phyloP scores from a whole-genome alignment of 2,113 vertebrate species.

The Lagopus muta region DNA sequence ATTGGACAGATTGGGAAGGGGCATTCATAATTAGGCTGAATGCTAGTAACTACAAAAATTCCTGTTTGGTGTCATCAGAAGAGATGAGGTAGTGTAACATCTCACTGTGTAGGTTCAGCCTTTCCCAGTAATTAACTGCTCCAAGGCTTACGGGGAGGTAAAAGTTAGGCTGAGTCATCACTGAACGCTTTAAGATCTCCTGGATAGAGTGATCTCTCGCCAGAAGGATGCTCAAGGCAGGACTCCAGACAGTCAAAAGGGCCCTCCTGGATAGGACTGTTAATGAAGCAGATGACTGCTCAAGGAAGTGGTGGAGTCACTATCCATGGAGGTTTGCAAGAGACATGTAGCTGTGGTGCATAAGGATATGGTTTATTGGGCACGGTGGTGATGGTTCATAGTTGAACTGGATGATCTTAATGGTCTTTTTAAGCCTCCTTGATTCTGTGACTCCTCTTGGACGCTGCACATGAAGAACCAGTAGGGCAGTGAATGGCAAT shows the following conservation, averaged over 20 bases:
- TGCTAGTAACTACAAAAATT: neutral
- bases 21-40: neutral
- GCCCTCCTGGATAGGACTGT: neutral
- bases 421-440: no score
- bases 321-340: no score
- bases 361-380: no score
- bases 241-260: neutral
- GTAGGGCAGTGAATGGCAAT: neutral
- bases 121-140: conserved; percentile 34
- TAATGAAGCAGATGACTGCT: neutral
- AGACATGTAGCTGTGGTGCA: no score
- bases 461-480: neutral
- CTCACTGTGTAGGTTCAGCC: conserved; percentile 6
- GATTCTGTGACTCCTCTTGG: neutral
- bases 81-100: neutral
- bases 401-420: no score
- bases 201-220: conserved; percentile 3
- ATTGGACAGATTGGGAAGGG: neutral
- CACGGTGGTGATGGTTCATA: no score
- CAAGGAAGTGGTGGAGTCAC: no score
- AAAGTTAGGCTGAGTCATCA: conserved; percentile 35
- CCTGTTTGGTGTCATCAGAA: neutral
- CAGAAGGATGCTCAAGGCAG: neutral
- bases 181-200: neutral
- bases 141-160: neutral